These are phyloP conservation scores for Gephyroberyx darwinii DNA, from an alignment of 2,797 vertebrate genomes.

Conservation along the genomic window DNA sequence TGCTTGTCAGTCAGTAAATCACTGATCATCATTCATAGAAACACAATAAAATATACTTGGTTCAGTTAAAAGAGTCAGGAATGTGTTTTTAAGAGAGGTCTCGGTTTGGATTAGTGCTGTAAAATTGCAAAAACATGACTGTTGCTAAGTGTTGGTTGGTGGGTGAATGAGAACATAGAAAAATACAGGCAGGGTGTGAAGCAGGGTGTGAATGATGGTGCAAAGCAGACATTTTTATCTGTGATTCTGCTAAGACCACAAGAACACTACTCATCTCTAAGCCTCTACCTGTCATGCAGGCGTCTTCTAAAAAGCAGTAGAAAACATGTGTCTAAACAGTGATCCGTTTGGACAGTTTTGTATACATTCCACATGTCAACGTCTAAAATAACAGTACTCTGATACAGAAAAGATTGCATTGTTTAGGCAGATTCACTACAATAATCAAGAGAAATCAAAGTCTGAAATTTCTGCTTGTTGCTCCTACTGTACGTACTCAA, in stretches of 20 bases:
- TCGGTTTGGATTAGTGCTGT: constrained; percentile 32
- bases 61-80: constrained; percentile 62
- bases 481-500: constrained; percentile 41
- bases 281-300: constrained; percentile 77
- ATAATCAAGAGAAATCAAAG: constrained; percentile 57
- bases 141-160: constrained; percentile 9
- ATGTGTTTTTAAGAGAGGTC: constrained; percentile 70
- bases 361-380: constrained; percentile 83
- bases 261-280: constrained; percentile 64
- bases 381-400: constrained; percentile 80
- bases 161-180: constrained; percentile 10
- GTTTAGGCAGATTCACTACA: constrained; percentile 77
- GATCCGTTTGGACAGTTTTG: constrained; percentile 50
- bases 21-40: constrained; percentile 42
- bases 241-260: constrained; percentile 69
- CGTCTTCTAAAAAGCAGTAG: constrained; percentile 70
- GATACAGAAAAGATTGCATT: constrained; percentile 81
- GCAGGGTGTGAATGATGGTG: constrained; percentile 36
- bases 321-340: constrained; percentile 65
- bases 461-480: constrained; percentile 54
- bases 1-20: constrained; percentile 44
- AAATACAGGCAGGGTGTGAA: constrained; percentile 47
- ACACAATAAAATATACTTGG: constrained; percentile 50
- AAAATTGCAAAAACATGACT: constrained; percentile 9
- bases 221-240: constrained; percentile 59